Evolutionary conservation across 2,888 invertebrate species (phyloP).

Genomic region (Yponomeuta malinellus): DNA sequence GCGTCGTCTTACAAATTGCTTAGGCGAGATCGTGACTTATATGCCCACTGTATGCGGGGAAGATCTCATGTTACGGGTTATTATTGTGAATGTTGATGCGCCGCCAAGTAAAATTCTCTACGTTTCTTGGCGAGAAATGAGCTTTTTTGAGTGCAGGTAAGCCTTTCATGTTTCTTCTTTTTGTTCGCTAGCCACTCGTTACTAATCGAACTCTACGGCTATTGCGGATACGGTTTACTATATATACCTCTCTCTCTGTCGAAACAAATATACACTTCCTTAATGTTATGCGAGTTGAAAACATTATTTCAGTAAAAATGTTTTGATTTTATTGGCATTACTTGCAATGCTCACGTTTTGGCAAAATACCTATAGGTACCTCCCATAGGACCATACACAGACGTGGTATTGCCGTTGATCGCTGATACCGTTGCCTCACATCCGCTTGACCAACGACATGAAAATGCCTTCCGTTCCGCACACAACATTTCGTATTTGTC

Average conservation of each 20-base stretch:
- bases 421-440: conserved; percentile 46
- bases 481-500: conserved; percentile 59
- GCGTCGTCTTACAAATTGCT: conserved; percentile 22
- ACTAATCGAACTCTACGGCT: no score
- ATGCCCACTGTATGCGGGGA: conserved; percentile 15
- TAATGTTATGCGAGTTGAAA: no score
- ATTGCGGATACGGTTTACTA: no score
- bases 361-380: background rate
- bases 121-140: no score
- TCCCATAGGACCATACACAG: conserved; percentile 26
- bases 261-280: no score
- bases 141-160: no score
- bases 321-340: no score
- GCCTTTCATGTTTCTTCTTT: no score
- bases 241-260: no score
- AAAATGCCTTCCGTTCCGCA: conserved; percentile 68
- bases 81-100: conserved; percentile 29
- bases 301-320: no score
- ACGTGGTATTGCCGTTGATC: conserved; percentile 25
- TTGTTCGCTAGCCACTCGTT: no score
- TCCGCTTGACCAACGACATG: conserved; percentile 61
- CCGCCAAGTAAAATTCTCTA: conserved; percentile 21
- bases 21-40: conserved; percentile 41
- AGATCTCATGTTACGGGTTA: conserved; percentile 26
- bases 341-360: no score